Conservation (phyloP, 2,113 vertebrate genomes). For the Rousettus leschenaultii region DNA sequence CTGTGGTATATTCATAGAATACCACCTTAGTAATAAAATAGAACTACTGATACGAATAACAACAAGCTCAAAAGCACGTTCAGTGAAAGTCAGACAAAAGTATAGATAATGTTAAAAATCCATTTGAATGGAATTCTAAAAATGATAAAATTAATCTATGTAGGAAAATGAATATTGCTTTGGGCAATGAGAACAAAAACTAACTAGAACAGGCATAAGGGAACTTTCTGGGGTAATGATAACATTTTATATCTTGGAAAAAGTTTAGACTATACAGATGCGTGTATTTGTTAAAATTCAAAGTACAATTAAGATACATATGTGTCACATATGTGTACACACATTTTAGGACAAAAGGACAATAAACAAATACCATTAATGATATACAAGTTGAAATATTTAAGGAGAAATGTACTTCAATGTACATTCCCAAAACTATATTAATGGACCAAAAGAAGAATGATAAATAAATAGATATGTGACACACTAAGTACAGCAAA, state of each 20-base stretch:
- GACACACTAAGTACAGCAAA: background rate
- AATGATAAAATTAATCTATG: background rate
- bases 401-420: background rate
- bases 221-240: background rate
- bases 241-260: background rate
- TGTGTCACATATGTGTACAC: background rate
- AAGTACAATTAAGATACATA: background rate
- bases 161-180: background rate
- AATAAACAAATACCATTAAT: slow-evolving; percentile 8
- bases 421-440: background rate
- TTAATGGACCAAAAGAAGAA: background rate
- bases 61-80: background rate
- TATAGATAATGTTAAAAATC: background rate
- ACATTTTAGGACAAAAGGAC: background rate
- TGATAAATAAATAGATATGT: background rate
- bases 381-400: slow-evolving; percentile 11
- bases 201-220: background rate
- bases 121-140: background rate
- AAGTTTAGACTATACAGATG: background rate
- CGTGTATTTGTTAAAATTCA: background rate
- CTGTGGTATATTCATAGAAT: background rate
- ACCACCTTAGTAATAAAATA: background rate
- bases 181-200: background rate
- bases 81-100: background rate
- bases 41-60: background rate